Evolutionary conservation across 2,888 invertebrate genomes (phyloP), one percentile per base, ranked within the genome.

Genomic region (Apotomis turbidana): DNA sequence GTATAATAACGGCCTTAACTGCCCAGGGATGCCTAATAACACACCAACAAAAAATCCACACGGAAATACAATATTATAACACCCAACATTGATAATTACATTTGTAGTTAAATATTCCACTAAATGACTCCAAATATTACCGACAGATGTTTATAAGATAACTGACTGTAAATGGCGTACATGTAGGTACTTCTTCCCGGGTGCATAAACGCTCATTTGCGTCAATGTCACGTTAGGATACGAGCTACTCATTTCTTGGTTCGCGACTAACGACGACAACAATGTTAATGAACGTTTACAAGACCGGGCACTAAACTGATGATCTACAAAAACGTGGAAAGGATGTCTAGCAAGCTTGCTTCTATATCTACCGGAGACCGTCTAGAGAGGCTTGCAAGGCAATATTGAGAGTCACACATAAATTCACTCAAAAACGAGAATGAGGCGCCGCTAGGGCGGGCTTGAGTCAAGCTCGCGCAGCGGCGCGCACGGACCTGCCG

Each of bases 401-500:
- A 85, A 83, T 84, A 83, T 78, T 81, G 85, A 84, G 82, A 85
- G 76, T 77, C 76, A 78, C 41, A 59, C 74, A 78, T 72, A 77
- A 75, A 79, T 76, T 76, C 78, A 77, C 81, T 80, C 79, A 78
- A 83, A 77, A 85, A 82, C 80, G 83, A 78, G 78, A 77, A 75
- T 78, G 78, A 80, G 78, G 83, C 77, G 79, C 81, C 81, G 83
- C 81, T 83, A 81, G 71, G 78, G 78, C 79, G 80, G 78, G 79
- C 77, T 76, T 74, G 78, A 79, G 78, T 15, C 61, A 67, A 67
- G 71, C 60, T 38, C 58, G 36, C 51, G 49, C 36, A 15, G 44
- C 38, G 62, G 61, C 27, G 62, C 51, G 46, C 83, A 91, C 94
- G 94, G 94, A 97, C 97, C 97, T 97, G 95, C 97, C 97, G 91